Conservation (phyloP, 2,113 vertebrate species). For the Syngnathus scovelli region DNA sequence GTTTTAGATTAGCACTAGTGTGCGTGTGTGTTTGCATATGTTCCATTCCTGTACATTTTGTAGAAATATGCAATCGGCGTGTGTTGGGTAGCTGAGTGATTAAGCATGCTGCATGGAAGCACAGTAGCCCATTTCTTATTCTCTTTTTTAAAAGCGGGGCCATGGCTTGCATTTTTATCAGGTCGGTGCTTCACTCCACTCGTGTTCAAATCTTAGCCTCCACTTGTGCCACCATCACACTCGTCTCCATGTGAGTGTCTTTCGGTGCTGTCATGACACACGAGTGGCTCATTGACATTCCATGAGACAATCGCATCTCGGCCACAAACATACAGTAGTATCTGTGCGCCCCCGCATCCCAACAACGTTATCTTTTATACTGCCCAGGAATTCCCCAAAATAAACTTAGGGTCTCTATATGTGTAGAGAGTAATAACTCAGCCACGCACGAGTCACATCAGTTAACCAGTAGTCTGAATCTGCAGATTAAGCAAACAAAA, state of each 20-base stretch:
- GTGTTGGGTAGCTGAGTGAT: constrained; percentile 38
- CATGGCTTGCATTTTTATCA: constrained; percentile 64
- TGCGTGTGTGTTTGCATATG: constrained; percentile 7
- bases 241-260: constrained; percentile 33
- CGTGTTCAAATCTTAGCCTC: constrained; percentile 23
- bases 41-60: constrained; percentile 5
- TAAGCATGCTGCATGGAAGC: constrained; percentile 49
- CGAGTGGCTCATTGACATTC: constrained; percentile 58
- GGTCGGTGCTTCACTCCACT: constrained; percentile 60
- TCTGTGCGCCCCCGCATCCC: constrained; percentile 45
- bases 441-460: constrained; percentile 31
- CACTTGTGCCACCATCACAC: constrained; percentile 7
- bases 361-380: constrained; percentile 38
- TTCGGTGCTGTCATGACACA: constrained; percentile 45
- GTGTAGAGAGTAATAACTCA: constrained; percentile 10
- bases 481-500: constrained; percentile 48
- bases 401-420: background rate
- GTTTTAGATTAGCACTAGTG: constrained; percentile 13
- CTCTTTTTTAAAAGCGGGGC: constrained; percentile 60
- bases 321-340: constrained; percentile 36
- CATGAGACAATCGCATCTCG: constrained; percentile 41
- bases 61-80: constrained; percentile 18
- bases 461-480: constrained; percentile 12
- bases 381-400: constrained; percentile 14
- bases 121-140: constrained; percentile 58